Evolutionary conservation across 2,113 vertebrate species (phyloP).

Genomic region (Corythaeola cristata): DNA sequence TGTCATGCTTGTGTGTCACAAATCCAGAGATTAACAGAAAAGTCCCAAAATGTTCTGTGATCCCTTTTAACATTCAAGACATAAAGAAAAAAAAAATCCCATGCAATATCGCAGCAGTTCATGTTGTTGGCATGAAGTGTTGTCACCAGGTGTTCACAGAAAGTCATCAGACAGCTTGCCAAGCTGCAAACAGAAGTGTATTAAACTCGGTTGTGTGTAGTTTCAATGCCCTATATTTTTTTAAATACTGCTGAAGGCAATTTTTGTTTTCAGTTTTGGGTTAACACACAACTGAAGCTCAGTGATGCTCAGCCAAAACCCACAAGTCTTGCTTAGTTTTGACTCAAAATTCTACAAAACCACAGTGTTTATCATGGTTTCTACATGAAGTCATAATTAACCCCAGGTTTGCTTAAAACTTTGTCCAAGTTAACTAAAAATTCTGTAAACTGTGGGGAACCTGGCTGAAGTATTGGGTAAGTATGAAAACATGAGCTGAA

Average conservation of each 20-base stretch:
- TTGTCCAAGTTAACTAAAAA: constrained; percentile 31
- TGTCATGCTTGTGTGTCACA: background rate
- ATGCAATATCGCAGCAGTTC: background rate
- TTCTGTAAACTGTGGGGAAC: constrained; percentile 18
- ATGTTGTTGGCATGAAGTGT: background rate
- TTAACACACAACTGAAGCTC: constrained; percentile 5
- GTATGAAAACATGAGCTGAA: background rate
- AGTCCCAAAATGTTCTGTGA: background rate
- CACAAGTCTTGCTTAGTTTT: constrained; percentile 46
- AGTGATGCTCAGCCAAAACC: constrained; percentile 54
- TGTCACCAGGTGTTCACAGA: constrained; percentile 1
- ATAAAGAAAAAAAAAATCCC: rapidly evolving
- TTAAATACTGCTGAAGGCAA: background rate
- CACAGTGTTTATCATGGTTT: constrained; percentile 53
- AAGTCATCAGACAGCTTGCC: background rate
- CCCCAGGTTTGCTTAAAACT: constrained; percentile 57
- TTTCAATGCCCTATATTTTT: background rate
- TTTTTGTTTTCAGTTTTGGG: constrained; percentile 16
- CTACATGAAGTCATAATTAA: constrained; percentile 66
- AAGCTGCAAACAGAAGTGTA: background rate
- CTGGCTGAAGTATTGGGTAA: background rate
- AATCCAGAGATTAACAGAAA: background rate
- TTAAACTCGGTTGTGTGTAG: background rate
- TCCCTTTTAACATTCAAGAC: background rate
- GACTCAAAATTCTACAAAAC: constrained; percentile 41